Conservation (phyloP, 2,797 vertebrate genomes). For the Aythya fuligula region DNA sequence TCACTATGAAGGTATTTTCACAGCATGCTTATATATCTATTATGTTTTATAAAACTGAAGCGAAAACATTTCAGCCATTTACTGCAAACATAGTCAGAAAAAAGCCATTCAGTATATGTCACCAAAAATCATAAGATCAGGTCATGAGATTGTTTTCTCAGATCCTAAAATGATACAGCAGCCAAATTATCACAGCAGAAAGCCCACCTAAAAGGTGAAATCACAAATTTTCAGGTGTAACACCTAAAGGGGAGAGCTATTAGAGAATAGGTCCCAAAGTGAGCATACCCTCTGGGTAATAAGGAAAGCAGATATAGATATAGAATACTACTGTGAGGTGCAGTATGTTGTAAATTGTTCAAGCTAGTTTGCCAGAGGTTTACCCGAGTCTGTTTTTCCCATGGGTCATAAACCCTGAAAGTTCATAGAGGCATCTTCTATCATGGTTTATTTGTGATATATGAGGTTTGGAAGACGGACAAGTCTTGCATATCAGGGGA, state of each 20-base stretch:
- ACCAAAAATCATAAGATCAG: not conserved
- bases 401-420: not conserved
- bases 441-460: not conserved
- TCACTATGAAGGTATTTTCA: not conserved
- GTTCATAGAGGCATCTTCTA: not conserved
- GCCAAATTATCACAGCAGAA: not conserved
- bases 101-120: not conserved
- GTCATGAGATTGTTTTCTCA: not conserved
- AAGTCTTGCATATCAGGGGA: not conserved
- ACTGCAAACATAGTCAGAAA: not conserved
- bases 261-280: not conserved
- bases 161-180: not conserved
- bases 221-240: not conserved
- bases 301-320: not conserved
- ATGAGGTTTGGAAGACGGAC: not conserved
- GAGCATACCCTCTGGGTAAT: not conserved
- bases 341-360: not conserved
- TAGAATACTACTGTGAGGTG: accelerated
- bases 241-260: not conserved
- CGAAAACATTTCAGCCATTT: not conserved
- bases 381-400: not conserved
- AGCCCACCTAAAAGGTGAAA: not conserved
- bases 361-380: not conserved
- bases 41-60: not conserved
- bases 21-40: not conserved